These are phyloP conservation scores for Sus scrofa DNA, from an alignment of 2,113 vertebrate species.

Conservation along the genomic window T2T-Sscrofa CM000820.6:90081501-90082000, in stretches of 20 bases:
- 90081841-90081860: neutral
- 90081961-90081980: neutral
- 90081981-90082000: neutral
- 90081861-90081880: neutral
- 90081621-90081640: neutral
- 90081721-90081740: neutral
- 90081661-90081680: neutral
- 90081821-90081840: neutral
- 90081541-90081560: neutral
- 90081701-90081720: neutral
- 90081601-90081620: neutral
- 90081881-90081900: neutral
- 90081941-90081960: neutral
- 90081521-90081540: neutral
- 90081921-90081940: neutral
- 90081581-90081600: conserved; percentile 2
- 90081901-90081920: conserved; percentile 25
- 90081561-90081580: neutral
- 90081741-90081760: neutral
- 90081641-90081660: neutral
- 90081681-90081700: neutral
- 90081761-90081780: neutral
- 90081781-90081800: neutral
- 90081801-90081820: neutral
- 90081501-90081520: conserved; percentile 9